Evolutionary conservation across 2,888 invertebrate species (phyloP).

Genomic region (Catocala nupta): DNA sequence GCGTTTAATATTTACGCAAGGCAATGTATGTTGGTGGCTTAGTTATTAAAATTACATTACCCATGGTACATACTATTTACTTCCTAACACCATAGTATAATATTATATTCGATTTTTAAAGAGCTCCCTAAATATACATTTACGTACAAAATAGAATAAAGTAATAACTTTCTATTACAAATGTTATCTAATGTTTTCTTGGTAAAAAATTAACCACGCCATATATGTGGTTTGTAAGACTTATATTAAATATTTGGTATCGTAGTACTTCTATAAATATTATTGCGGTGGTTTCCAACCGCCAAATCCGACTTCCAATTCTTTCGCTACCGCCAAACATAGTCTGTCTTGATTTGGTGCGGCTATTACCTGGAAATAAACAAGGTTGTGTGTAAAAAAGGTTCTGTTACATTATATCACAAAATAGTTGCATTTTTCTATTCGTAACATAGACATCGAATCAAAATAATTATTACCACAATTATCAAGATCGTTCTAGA

Average conservation of each 20-base stretch:
- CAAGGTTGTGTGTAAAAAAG: background rate
- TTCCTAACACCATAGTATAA: constrained; percentile 3
- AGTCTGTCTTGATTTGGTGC: constrained; percentile 92
- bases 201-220: constrained; percentile 65
- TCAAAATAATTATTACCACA: too few species aligned
- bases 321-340: constrained; percentile 93
- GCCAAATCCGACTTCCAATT: constrained; percentile 92
- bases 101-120: constrained; percentile 40
- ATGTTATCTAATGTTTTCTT: constrained; percentile 38
- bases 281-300: constrained; percentile 91
- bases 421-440: too few species aligned
- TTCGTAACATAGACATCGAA: too few species aligned
- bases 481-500: too few species aligned
- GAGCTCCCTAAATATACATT: constrained; percentile 46
- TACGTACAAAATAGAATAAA: constrained; percentile 54
- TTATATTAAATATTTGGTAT: constrained; percentile 42
- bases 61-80: constrained; percentile 4
- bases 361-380: constrained; percentile 88
- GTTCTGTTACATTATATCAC: too few species aligned
- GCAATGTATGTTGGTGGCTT: background rate
- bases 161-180: constrained; percentile 38
- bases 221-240: constrained; percentile 65
- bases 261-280: constrained; percentile 26
- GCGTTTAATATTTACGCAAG: background rate
- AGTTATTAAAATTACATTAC: constrained; percentile 4